Evolutionary conservation across 2,888 invertebrate genomes (phyloP).

Genomic region (Idaea biselata): DNA sequence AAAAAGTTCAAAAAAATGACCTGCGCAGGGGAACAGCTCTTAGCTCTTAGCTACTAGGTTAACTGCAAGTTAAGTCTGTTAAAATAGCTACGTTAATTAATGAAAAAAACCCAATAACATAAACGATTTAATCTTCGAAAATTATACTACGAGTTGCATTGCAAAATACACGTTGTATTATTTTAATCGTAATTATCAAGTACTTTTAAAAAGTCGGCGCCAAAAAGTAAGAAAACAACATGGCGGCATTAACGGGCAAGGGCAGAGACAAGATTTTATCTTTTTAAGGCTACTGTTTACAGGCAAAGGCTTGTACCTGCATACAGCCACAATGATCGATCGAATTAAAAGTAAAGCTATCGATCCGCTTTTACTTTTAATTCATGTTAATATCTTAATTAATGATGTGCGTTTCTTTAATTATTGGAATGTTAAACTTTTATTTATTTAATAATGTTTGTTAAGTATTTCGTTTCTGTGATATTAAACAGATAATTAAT

Average conservation of each 20-base stretch:
- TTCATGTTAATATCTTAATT: neutral
- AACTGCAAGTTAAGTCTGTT: too few species aligned
- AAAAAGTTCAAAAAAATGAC: too few species aligned
- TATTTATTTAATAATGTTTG: constrained; percentile 5
- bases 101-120: constrained; percentile 7
- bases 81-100: too few species aligned
- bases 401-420: neutral
- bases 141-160: constrained; percentile 28
- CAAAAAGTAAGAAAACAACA: constrained; percentile 31
- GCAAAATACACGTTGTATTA: constrained; percentile 18
- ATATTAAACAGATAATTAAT: neutral
- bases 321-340: constrained; percentile 34
- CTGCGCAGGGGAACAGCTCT: too few species aligned
- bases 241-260: constrained; percentile 36
- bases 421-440: constrained; percentile 10
- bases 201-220: constrained; percentile 33
- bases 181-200: constrained; percentile 32
- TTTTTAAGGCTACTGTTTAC: constrained; percentile 53
- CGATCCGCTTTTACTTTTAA: neutral
- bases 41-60: too few species aligned
- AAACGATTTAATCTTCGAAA: constrained; percentile 40
- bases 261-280: constrained; percentile 49
- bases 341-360: constrained; percentile 5
- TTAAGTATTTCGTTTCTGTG: constrained; percentile 5
- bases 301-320: constrained; percentile 27